phyloP scores from a whole-genome alignment of 1,140 invertebrate genomes.

The Drosophila sproati region DNA sequence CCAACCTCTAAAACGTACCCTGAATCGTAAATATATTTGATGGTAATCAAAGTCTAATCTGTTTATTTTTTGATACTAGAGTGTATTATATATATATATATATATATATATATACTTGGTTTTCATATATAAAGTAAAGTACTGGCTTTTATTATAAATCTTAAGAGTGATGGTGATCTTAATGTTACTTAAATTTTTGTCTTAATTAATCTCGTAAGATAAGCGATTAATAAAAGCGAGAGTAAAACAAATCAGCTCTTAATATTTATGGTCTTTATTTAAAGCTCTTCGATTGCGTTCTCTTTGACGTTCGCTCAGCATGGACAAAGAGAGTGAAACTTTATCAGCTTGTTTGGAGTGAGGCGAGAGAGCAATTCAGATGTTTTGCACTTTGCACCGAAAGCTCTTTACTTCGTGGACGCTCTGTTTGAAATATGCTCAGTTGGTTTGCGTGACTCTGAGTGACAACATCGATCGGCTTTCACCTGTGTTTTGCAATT shows the following conservation, averaged over 20 bases:
- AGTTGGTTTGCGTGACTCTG: conserved; percentile 42
- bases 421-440: conserved; percentile 20
- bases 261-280: not conserved
- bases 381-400: conserved; percentile 54
- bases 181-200: no score
- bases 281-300: not conserved
- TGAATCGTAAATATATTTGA: not conserved
- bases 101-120: not conserved
- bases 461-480: conserved; percentile 34
- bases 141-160: no score
- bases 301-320: conserved; percentile 3
- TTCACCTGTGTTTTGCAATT: conserved; percentile 15
- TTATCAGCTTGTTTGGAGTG: not conserved
- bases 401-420: conserved; percentile 39
- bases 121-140: no score
- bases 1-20: conserved; percentile 86
- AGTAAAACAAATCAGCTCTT: not conserved
- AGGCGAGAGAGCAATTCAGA: conserved; percentile 4
- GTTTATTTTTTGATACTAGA: conserved; percentile 4
- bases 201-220: no score
- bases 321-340: not conserved
- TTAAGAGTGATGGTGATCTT: no score
- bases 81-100: conserved; percentile 1
- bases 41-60: conserved; percentile 58
- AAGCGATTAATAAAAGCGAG: no score